Evolutionary conservation across 2,888 invertebrate genomes (phyloP).

Genomic region (Lissonota sp.): DNA sequence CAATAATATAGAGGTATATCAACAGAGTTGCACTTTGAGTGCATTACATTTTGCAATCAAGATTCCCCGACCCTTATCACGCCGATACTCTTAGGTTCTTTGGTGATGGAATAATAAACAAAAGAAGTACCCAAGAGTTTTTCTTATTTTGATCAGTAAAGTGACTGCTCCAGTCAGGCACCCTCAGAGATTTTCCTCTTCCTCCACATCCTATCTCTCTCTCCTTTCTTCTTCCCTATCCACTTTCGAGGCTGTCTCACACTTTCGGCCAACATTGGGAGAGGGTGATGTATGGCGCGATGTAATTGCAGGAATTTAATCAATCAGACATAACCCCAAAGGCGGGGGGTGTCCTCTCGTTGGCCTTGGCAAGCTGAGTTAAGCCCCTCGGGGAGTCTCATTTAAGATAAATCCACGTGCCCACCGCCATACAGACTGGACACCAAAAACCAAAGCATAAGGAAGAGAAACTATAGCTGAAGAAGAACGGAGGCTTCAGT

Average conservation of each 20-base stretch:
- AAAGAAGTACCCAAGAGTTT: background rate
- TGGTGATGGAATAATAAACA: too few relatives aligned
- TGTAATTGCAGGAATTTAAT: constrained; percentile 82
- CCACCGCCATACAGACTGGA: constrained; percentile 12
- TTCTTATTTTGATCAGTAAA: constrained; percentile 41
- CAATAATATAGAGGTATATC: too few relatives aligned
- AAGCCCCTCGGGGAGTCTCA: constrained; percentile 76
- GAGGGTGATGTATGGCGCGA: constrained; percentile 77
- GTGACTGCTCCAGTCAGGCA: constrained; percentile 20
- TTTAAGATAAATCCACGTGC: constrained; percentile 75
- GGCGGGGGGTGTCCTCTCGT: constrained; percentile 53
- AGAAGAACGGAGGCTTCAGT: constrained; percentile 29
- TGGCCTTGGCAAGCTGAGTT: constrained; percentile 74
- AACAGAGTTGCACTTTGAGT: too few relatives aligned
- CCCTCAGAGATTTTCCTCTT: constrained; percentile 42
- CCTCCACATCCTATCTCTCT: constrained; percentile 3
- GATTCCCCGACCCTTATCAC: too few relatives aligned
- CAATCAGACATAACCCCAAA: constrained; percentile 79
- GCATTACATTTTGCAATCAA: too few relatives aligned
- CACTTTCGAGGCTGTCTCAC: constrained; percentile 19
- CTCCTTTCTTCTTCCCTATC: constrained; percentile 14
- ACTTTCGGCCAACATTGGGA: constrained; percentile 14
- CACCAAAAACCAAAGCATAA: constrained; percentile 48
- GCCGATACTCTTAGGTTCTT: too few relatives aligned
- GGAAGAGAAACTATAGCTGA: constrained; percentile 62